Base-by-base conservation (phyloP, 2,797 vertebrate genomes). In the Sebastes ruberrimus region DNA sequence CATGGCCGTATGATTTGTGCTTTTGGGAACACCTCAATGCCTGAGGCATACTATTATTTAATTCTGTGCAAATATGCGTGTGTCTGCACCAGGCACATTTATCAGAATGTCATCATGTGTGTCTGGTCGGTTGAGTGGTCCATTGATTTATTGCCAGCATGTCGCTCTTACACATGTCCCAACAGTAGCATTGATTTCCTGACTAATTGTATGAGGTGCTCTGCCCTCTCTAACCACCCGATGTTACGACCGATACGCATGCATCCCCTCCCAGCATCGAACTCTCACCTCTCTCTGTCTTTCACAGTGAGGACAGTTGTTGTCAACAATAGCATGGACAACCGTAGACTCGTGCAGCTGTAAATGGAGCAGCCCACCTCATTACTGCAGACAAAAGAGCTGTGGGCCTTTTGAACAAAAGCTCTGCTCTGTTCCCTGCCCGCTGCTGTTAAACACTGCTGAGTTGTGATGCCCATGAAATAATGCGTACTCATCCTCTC, bases 51-150 rank as follows among this genome's bases (percentile, higher is more conserved):
- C 33, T 38, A 67, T 82, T 64, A 65, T 74, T 65, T 60, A 10
- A 38, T 56, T 61, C 13, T 74, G 53, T 66, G 2, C 59, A 4
- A 5, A 30, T 64, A 1, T 70, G 57, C 84, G 76, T 88, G 86
- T 80, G 85, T 62, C 68, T 67, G 55, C 68, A 46, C 27, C 2
- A 1, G 30, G 22, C 52, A 49, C 38, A 70, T 84, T 80, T 57
- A 83, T 85, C 74, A 79, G 30, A 6, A 13, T 10, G 71, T 73
- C 79, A 76, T 32, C 42, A n/a, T 78, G 60, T 75, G 59, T 78
- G 71, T 86, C 79, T 2, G 73, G 71, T 53, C 2, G 62, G 53
- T 80, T 88, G 91, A 85, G 87, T 93, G 93, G 88, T 89, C 90
- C 56, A 10, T 46, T 80, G 80, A 91, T 93, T 93, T 90, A 92